Base-by-base conservation (phyloP, 35 echinoderm and acorn worm genomes). In the Lytechinus variegatus region DNA sequence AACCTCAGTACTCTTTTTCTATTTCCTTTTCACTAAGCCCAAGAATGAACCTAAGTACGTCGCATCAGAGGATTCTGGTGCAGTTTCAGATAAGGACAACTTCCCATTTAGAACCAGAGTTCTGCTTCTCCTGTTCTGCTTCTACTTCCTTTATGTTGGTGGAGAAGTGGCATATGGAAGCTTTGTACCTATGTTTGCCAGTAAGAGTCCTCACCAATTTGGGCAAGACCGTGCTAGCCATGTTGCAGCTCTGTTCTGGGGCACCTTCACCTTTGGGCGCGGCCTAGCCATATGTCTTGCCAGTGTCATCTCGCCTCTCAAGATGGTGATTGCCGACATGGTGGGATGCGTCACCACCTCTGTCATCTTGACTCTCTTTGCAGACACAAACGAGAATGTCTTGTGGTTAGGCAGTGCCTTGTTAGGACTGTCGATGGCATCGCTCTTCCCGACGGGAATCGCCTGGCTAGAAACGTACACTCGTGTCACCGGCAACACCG, bases 101-200 rank as follows among this genome's bases (percentile, higher is more conserved):
- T 93, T 86, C 33, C 58, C 94, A 3, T 99, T 98, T 56, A 86
- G 86, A 72, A 53, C 86, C 53, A 52, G 95, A 28, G 95, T 98
- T 33, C 19, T 99, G 2, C 10, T 86, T 44, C 87, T 97, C 21
- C 86, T 99, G 4, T 99, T 99, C 72, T 5, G 95, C 4, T 98
- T 99, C 61, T 99, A 98, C 71, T 97, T 99, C 52, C 94, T 99
- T 6, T 98, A 99, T 54, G 95, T 98, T 3, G 98, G 97, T 10
- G 94, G 53, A 10, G 98, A 99, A 91, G 95, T 97, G 3, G 91
- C 94, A 5, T 99, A 96, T 52, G 98, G 98, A 54, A 95, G 97
- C 7, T 99, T 95, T 91, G 95, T 99, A 28, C 94, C 91, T 16
- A 96, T 96, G 5, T 99, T 96, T 94, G 95, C 97, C 13, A 93